These are phyloP conservation scores for Mus spretus DNA, from an alignment of 2,797 vertebrate genomes.

Conservation along the genomic window DNA sequence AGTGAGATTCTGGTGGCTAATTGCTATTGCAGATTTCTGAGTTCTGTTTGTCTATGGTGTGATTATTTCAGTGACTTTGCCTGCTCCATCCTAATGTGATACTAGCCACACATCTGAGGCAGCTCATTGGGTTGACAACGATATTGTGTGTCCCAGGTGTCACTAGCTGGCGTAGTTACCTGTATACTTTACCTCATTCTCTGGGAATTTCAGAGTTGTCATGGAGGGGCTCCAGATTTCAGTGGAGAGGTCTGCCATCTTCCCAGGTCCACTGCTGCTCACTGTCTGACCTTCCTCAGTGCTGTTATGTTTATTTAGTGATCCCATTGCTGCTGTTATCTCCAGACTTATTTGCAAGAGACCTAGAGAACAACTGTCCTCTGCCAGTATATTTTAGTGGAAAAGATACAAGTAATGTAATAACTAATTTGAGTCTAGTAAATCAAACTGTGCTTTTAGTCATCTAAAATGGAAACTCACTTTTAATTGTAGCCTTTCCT, in stretches of 20 bases:
- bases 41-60: conserved; percentile 70
- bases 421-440: conserved; percentile 65
- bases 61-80: conserved; percentile 66
- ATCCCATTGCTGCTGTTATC: conserved; percentile 47
- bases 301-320: conserved; percentile 48
- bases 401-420: conserved; percentile 59
- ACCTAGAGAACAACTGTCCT: conserved; percentile 53
- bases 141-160: conserved; percentile 45
- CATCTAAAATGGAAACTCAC: conserved; percentile 50
- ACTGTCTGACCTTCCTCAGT: conserved; percentile 8
- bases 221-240: conserved; percentile 26
- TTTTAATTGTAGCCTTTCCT: conserved; percentile 72
- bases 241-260: neutral
- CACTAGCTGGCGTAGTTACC: conserved; percentile 47
- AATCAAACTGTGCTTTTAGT: conserved; percentile 64
- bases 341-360: conserved; percentile 27
- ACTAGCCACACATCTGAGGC: conserved; percentile 41
- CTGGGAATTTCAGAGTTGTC: conserved; percentile 15
- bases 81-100: neutral
- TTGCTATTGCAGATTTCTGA: conserved; percentile 79
- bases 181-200: conserved; percentile 37
- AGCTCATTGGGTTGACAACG: conserved; percentile 54
- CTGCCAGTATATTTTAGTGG: conserved; percentile 41
- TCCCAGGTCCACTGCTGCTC: conserved; percentile 15
- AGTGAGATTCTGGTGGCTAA: conserved; percentile 77